Evolutionary conservation across 30 jellyfish, hydroid and myxozoan species (phyloP).

Genomic region (Turritopsis dohrnii): DNA sequence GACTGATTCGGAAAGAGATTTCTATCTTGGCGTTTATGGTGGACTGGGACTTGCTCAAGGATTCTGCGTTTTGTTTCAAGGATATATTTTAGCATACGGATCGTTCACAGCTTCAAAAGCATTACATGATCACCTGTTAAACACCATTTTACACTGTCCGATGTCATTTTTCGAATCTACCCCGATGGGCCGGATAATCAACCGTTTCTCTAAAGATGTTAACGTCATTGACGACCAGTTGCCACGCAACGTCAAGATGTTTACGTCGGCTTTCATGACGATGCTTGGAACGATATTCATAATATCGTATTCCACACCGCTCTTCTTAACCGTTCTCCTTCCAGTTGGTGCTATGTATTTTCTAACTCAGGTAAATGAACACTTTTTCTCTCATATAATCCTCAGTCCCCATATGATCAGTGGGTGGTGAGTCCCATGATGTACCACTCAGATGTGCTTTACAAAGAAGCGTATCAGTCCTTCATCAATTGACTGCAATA

Average conservation of each 20-base stretch:
- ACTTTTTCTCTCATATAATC: no score
- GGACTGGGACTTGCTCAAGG: slow-evolving; percentile 74
- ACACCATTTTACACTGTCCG: slow-evolving; percentile 62
- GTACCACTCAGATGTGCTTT: no score
- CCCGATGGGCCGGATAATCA: slow-evolving; percentile 92
- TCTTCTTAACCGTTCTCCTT: slow-evolving; percentile 70
- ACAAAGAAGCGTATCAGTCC: no score
- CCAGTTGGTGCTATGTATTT: slow-evolving; percentile 65
- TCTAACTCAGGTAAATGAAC: slow-evolving; percentile 66
- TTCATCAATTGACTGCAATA: no score
- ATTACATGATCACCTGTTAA: slow-evolving; percentile 58
- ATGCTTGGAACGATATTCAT: slow-evolving; percentile 65
- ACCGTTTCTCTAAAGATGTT: slow-evolving; percentile 86
- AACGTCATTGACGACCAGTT: slow-evolving; percentile 68
- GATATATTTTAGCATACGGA: slow-evolving; percentile 51
- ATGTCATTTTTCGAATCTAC: slow-evolving; percentile 97
- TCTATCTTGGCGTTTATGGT: slow-evolving; percentile 66
- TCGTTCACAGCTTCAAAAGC: slow-evolving; percentile 54
- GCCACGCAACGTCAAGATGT: slow-evolving; percentile 46
- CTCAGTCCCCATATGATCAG: no score
- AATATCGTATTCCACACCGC: slow-evolving; percentile 73
- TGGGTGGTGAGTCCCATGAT: no score
- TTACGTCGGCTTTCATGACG: slow-evolving; percentile 49
- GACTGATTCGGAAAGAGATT: slow-evolving; percentile 55
- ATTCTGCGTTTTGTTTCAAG: slow-evolving; percentile 27